Percentiles rank a stretch among this genome's conserved stretches.
These are phyloP conservation scores for Sternotherus odoratus DNA, from an alignment of 2,797 vertebrate genomes.

Conservation along the genomic window DNA sequence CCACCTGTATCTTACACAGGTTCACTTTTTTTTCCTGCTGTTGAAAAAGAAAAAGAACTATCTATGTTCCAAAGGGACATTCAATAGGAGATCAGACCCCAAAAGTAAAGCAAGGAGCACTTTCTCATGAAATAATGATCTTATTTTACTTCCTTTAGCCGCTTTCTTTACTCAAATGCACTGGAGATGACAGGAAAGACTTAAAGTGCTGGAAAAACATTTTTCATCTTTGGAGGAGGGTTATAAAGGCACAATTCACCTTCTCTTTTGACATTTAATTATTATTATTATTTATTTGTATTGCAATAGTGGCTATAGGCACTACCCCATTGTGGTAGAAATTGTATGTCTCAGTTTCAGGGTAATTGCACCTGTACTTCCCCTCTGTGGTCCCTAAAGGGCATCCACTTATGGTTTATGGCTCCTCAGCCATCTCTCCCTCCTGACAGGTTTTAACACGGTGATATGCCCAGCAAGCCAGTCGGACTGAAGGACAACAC, in stretches of 20 bases:
- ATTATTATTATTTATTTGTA: neutral
- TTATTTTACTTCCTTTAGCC: neutral
- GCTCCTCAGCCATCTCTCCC: neutral
- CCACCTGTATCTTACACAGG: conserved; percentile 71
- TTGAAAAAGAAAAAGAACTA: conserved; percentile 37
- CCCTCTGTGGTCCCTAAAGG: neutral
- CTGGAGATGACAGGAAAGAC: neutral
- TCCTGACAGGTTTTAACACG: neutral
- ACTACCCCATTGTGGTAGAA: neutral
- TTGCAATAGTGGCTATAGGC: neutral
- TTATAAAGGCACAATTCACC: neutral
- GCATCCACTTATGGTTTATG: neutral
- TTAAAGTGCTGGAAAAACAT: neutral
- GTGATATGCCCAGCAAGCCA: neutral
- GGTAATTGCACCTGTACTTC: neutral
- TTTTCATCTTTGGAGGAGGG: neutral
- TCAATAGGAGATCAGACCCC: neutral
- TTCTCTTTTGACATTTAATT: neutral
- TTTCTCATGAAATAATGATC: neutral
- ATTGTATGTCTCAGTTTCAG: neutral
- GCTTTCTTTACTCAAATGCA: neutral
- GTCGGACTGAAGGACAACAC: neutral
- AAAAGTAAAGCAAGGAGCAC: neutral
- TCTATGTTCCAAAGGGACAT: neutral
- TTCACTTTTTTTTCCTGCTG: conserved; percentile 69